Evolutionary conservation across 1,140 invertebrate genomes (phyloP), one percentile per base, ranked within the genome.

Genomic region (Drosophila navojoa): DNA sequence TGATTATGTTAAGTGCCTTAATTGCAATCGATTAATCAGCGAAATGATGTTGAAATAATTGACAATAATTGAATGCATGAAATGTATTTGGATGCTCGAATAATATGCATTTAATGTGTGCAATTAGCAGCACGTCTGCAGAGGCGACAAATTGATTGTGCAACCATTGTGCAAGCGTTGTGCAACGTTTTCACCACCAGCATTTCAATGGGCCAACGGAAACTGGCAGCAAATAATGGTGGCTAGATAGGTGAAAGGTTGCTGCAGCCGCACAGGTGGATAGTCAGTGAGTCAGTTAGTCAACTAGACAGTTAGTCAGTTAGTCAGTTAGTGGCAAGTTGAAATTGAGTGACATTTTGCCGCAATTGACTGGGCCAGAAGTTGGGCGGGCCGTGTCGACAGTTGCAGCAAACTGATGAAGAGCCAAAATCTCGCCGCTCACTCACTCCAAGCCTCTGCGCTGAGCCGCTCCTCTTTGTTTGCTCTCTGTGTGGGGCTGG

Each of bases 341-440:
- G 81, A 81, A 85, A 86, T 85, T 86, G 81, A 85, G 81, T 85
- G 81, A 86, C 81, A 81, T 86, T 85, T 77, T 85, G 81, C 81
- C 77, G 77, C 81, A 75, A 85, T 81, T 77, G 77, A 86, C 62
- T 86, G 69, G 75, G 74, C 66, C 77, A 58, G 74, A 86, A 77
- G 73, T 76, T 85, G 77, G 76, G 50, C 35, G 71, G 63, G 53
- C 67, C 38, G 52, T 55, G 67, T 42, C 58, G 63, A 16, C 64
- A 32, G 22, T 49, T 27, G 47, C 47, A 27, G 5, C 47, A 42
- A 42, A 7, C 67, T 63, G 59, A 55, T 54, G 67, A 63, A 64
- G 60, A 44, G 40, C 40, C 50, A 35, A 55, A 64, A 64, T 44
- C 44, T 44, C 35, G 7, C 11, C 44, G 61, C 60, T 55, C n/a